Base-by-base conservation (phyloP, 2,797 vertebrate genomes). In the Vespertilio murinus region DNA sequence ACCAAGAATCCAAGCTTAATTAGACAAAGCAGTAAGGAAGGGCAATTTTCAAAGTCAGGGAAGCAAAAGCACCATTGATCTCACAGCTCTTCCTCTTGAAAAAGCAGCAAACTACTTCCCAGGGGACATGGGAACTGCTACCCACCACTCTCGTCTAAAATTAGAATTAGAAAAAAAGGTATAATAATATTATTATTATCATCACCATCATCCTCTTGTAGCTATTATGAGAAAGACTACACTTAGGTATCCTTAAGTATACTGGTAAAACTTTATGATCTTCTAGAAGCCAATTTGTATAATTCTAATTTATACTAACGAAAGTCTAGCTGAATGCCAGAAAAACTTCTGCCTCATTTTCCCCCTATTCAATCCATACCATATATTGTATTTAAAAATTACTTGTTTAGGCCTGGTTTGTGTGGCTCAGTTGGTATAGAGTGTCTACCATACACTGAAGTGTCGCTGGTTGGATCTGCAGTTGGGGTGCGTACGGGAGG, bases 371-470 rank as follows among this genome's bases (percentile, higher is more conserved):
- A 83, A 81, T 73, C 16, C 45, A 30, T 91, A 56, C 16, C 23
- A 70, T 75, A 59, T 86, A 54, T 38, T 82, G 8, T 78, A 74
- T 69, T 91, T 92, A 45, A 95, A 90, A 90, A 65, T 61, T 28
- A 81, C 49, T 94, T 91, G 38, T 88, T 40, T 47, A 82, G 61
- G 7, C n/a, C 16, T 33, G 61, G 30, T 18, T 64, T 16, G 30
- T 65, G 61, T 65, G 61, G 61, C 14, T 61, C 25, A 59, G 25
- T 59, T 30, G 42, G 28, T 61, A n/a, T 61, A 13, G 28, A 30
- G 30, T 33, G 61, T 65, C 16, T 17, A 65, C 16, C 61, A 33
- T 64, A 64, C 30, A n/a, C 13, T n/a, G 30, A 64, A 64, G 61
- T 13, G 61, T 64, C 6, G 6, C 13, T 2, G 28, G 59, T 30